phyloP scores from a whole-genome alignment of 2,888 invertebrate genomes.

The Allophyes oxyacanthae region DNA sequence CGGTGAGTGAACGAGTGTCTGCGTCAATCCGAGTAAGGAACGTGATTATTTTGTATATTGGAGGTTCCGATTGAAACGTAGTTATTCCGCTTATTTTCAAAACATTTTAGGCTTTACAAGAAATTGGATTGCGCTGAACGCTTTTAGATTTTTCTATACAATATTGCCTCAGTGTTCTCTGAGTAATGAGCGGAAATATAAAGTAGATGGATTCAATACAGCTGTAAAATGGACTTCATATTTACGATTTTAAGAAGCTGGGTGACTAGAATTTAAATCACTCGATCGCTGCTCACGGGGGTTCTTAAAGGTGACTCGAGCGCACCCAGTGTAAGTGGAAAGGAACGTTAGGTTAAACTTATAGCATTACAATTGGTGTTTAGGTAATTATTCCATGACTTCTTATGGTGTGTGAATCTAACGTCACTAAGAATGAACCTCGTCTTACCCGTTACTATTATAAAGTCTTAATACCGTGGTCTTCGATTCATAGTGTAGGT shows the following conservation, averaged over 20 bases:
- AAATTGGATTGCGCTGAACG: conserved; percentile 60
- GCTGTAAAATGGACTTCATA: conserved; percentile 31
- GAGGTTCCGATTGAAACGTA: conserved; percentile 65
- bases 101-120: conserved; percentile 61
- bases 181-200: conserved; percentile 31
- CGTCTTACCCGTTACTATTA: no score
- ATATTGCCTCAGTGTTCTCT: conserved; percentile 42
- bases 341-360: no score
- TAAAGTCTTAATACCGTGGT: no score
- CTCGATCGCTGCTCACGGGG: conserved; percentile 15
- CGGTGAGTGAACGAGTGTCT: conserved; percentile 64
- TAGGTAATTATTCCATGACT: no score
- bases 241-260: conserved; percentile 27
- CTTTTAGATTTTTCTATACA: conserved; percentile 57
- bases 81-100: conserved; percentile 67
- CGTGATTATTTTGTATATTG: conserved; percentile 76
- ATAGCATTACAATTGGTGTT: no score
- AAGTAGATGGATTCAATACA: conserved; percentile 30
- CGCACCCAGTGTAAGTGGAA: no score
- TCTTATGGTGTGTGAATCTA: no score
- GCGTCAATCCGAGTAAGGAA: conserved; percentile 66
- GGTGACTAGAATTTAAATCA: conserved; percentile 17
- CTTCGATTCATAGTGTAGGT: no score
- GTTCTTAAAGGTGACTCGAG: conserved; percentile 7
- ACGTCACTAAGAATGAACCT: no score